Conservation (phyloP, 2,888 invertebrate species). For the Bugulina stolonifera region DNA sequence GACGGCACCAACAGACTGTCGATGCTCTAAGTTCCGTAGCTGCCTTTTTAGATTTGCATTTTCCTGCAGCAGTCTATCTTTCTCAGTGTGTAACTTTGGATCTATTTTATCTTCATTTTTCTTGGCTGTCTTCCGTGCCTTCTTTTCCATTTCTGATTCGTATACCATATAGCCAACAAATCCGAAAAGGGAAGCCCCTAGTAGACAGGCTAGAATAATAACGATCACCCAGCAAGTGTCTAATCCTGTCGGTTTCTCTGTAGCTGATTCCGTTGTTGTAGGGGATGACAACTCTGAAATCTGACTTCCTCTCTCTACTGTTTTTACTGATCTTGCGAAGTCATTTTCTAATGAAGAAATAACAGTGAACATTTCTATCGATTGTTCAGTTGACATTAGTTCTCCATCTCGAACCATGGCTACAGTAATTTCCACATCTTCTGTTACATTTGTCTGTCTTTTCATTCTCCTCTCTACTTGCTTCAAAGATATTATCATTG, state of each 20-base stretch:
- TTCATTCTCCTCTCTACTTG: not conserved
- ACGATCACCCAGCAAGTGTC: not conserved
- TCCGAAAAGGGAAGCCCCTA: not conserved
- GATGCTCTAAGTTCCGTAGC: not conserved
- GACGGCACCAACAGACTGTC: too few relatives aligned
- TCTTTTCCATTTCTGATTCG: constrained; percentile 1
- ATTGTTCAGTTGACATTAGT: not conserved
- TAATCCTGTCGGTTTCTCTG: not conserved
- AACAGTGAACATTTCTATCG: not conserved
- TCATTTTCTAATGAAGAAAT: too few relatives aligned
- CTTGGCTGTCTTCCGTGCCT: not conserved
- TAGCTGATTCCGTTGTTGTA: too few relatives aligned
- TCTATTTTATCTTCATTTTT: not conserved
- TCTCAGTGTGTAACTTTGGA: not conserved
- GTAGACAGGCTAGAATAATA: not conserved
- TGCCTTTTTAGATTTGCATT: not conserved
- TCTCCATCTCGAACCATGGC: not conserved
- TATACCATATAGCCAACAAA: not conserved
- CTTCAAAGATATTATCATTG: not conserved
- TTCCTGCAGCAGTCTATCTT: constrained; percentile 2
- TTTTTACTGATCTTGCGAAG: too few relatives aligned
- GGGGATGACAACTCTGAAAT: too few relatives aligned
- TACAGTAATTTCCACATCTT: not conserved
- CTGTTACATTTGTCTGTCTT: not conserved
- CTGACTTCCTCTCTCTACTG: too few relatives aligned